Base-by-base conservation (phyloP, 2,888 invertebrate genomes). In the Leucoma salicis region DNA sequence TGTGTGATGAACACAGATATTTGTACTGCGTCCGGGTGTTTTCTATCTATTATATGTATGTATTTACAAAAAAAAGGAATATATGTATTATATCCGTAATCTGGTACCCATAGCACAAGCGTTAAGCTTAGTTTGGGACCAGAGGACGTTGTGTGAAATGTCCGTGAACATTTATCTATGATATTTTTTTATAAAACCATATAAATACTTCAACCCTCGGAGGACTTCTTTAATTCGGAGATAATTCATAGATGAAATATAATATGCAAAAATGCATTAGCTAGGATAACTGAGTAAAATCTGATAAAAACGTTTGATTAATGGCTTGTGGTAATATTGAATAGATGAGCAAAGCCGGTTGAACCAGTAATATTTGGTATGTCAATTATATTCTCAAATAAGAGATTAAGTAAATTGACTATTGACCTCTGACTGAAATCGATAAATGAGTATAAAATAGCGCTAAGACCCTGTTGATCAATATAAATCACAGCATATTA, bases 371-470 rank as follows among this genome's bases (percentile, higher is more conserved):
- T 50, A 46, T 57, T 47, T 42, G 49, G 43, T 41, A 46, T 39
- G 41, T 58, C 44, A 39, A 52, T 31, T 52, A 50, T 54, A 53
- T 54, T 63, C 49, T 58, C 56, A 60, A 66, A 61, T 64, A 58
- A 60, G 66, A 58, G 46, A 67, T 66, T 62, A 66, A 64, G 56
- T 54, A 59, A 54, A 57, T 59, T 66, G 54, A 63, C 63, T 57
- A 63, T 62, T 65, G 60, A 67, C 64, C 66, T 68, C 56, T 61
- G 66, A 62, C 66, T 56, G 56, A 57, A 53, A 51, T 53, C 53
- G 50, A 59, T 63, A 60, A 38, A 61, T 48, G 31, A 44, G 47
- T 43, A 43, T 49, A 42, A 49, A 46, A 53, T 51, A 44, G 42
- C 27, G 36, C 36, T 49, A 44, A 51, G 46, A 52, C 39, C 47